These are phyloP conservation scores for Molorchus minor DNA, from an alignment of 2,888 invertebrate genomes.

Conservation along the genomic window DNA sequence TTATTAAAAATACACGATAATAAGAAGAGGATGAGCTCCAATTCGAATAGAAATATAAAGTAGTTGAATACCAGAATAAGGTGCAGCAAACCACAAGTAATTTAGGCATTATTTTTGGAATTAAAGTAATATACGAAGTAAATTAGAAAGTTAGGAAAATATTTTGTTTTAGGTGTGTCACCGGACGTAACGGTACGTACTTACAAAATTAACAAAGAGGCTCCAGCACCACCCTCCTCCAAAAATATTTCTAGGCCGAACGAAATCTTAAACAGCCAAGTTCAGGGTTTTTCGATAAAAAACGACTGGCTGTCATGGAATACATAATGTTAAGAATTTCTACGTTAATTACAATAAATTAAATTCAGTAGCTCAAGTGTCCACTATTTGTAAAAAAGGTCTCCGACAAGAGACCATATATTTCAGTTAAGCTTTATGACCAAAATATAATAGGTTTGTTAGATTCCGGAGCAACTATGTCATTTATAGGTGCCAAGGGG, in stretches of 20 bases:
- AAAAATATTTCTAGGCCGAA: background rate
- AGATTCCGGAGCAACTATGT: slow-evolving; percentile 34
- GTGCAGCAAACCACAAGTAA: too few relatives aligned
- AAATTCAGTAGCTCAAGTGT: slow-evolving; percentile 9
- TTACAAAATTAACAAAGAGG: slow-evolving; percentile 4
- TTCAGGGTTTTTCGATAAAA: background rate
- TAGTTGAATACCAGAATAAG: too few relatives aligned
- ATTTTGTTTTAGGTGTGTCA: slow-evolving; percentile 34
- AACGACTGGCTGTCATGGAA: background rate
- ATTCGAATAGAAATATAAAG: background rate
- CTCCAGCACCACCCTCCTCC: background rate
- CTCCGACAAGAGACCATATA: slow-evolving; percentile 29
- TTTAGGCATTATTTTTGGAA: background rate
- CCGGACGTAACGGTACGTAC: slow-evolving; percentile 18
- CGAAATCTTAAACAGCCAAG: background rate
- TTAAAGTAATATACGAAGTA: slow-evolving; percentile 9
- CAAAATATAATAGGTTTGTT: slow-evolving; percentile 16
- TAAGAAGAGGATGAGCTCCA: background rate
- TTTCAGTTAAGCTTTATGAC: slow-evolving; percentile 26
- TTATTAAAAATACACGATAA: too few relatives aligned
- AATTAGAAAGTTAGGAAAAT: slow-evolving; percentile 4
- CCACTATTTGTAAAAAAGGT: slow-evolving; percentile 16
- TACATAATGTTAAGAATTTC: background rate
- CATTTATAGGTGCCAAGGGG: slow-evolving; percentile 19
- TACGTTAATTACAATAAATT: slow-evolving; percentile 1